A percentile compares a stretch with the other conserved stretches of the same genome.
Evolutionary conservation across 2,797 vertebrate species (phyloP).

Genomic region (Lagodon rhomboides): DNA sequence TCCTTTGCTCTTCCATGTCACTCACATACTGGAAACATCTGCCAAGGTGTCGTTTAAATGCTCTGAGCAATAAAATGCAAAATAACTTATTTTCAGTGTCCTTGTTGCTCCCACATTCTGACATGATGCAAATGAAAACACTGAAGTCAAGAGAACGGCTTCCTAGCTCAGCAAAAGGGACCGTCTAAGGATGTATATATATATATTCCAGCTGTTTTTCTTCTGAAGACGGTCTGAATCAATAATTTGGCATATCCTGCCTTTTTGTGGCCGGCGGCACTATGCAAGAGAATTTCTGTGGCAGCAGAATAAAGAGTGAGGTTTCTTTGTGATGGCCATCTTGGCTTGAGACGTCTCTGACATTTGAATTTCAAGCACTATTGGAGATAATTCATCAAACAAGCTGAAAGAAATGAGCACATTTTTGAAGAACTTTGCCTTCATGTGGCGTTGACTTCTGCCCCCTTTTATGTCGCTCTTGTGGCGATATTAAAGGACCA

Average conservation of each 20-base stretch:
- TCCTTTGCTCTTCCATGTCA: no score
- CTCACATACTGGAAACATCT: no score
- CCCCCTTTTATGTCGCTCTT: slow-evolving; percentile 51
- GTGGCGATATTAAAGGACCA: slow-evolving; percentile 54
- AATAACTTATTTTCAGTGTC: no score
- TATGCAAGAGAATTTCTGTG: slow-evolving; percentile 12
- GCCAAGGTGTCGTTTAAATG: no score
- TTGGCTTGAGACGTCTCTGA: slow-evolving; percentile 49
- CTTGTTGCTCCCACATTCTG: no score
- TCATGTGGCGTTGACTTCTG: slow-evolving; percentile 64
- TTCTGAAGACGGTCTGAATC: slow-evolving; percentile 9
- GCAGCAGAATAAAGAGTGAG: slow-evolving; percentile 39
- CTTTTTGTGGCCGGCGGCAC: slow-evolving; percentile 48
- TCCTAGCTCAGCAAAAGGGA: no score
- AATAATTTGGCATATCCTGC: slow-evolving; percentile 32
- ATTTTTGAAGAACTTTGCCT: slow-evolving; percentile 45
- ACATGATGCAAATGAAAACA: no score
- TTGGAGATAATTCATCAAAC: slow-evolving; percentile 48
- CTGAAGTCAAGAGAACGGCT: no score
- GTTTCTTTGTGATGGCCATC: slow-evolving; percentile 61
- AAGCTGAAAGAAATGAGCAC: slow-evolving; percentile 41
- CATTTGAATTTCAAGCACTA: slow-evolving; percentile 56
- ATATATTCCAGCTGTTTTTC: neutral
- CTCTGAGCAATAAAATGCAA: no score
- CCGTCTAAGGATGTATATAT: no score